A percentile compares a stretch with the other conserved stretches of the same genome.
These are phyloP conservation scores for Panzeria rudis DNA, from an alignment of 2,888 invertebrate species.

Conservation along the genomic window DNA sequence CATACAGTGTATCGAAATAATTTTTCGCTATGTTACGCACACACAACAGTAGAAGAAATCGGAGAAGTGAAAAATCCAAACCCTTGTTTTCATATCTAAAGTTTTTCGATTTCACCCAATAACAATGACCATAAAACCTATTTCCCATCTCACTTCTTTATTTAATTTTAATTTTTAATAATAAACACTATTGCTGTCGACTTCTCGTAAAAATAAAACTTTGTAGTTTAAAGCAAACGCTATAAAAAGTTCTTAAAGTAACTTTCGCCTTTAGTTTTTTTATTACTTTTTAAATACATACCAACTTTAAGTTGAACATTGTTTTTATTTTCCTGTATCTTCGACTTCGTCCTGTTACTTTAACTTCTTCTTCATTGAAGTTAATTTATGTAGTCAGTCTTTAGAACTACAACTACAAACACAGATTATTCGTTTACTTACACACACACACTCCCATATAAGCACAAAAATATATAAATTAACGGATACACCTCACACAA, in stretches of 20 bases:
- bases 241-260: conserved; percentile 14
- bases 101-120: no score
- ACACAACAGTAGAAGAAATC: no score
- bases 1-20: no score
- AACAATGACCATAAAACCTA: no score
- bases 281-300: background rate
- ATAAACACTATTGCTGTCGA: background rate
- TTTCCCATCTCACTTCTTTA: background rate
- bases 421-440: background rate
- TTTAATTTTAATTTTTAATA: background rate
- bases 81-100: no score
- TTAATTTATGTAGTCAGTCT: conserved; percentile 7
- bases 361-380: conserved; percentile 22
- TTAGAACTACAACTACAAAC: conserved; percentile 8
- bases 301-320: conserved; percentile 9
- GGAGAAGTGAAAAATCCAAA: no score
- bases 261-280: conserved; percentile 1
- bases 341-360: conserved; percentile 6
- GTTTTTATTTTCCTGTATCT: conserved; percentile 1
- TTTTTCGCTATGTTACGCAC: no score
- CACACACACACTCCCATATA: background rate
- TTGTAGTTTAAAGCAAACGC: background rate
- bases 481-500: background rate
- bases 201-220: background rate
- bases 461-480: background rate